phyloP scores from a whole-genome alignment of 2,888 invertebrate genomes.

The Encarsia formosa region DNA sequence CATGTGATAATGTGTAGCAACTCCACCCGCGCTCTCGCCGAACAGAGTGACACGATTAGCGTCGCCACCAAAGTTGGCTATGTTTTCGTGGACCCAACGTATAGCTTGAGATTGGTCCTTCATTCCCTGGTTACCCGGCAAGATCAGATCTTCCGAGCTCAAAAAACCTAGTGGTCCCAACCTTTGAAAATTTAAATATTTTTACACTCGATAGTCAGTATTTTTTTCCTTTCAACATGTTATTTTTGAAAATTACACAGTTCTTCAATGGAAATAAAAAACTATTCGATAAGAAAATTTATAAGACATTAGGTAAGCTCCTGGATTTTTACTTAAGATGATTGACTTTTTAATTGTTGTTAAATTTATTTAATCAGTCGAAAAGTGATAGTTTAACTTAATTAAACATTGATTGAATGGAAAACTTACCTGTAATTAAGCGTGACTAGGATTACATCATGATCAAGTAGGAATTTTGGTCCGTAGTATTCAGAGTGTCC shows the following conservation, averaged over 20 bases:
- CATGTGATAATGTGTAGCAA: constrained; percentile 67
- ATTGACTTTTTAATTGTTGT: too few species aligned
- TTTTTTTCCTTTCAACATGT: too few species aligned
- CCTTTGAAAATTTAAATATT: too few species aligned
- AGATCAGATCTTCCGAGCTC: constrained; percentile 61
- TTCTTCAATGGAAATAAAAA: too few species aligned
- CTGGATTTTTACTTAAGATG: too few species aligned
- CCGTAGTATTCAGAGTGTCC: constrained; percentile 67
- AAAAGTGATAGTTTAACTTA: too few species aligned
- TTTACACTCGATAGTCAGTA: too few species aligned
- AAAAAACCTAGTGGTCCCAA: constrained; percentile 62
- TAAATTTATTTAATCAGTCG: too few species aligned
- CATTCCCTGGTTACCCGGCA: constrained; percentile 66
- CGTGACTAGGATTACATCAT: constrained; percentile 65
- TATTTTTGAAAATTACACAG: too few species aligned
- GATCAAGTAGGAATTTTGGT: constrained; percentile 66
- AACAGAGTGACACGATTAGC: constrained; percentile 63
- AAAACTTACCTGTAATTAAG: constrained; percentile 60
- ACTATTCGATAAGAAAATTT: too few species aligned
- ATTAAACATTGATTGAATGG: background rate
- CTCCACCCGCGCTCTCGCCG: constrained; percentile 69
- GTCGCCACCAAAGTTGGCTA: constrained; percentile 62
- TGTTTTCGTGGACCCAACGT: constrained; percentile 61
- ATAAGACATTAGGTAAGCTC: too few species aligned
- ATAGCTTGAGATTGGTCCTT: constrained; percentile 65